These are phyloP conservation scores for Mylabris sibirica DNA, from an alignment of 2,888 invertebrate species.

Conservation along the genomic window DNA sequence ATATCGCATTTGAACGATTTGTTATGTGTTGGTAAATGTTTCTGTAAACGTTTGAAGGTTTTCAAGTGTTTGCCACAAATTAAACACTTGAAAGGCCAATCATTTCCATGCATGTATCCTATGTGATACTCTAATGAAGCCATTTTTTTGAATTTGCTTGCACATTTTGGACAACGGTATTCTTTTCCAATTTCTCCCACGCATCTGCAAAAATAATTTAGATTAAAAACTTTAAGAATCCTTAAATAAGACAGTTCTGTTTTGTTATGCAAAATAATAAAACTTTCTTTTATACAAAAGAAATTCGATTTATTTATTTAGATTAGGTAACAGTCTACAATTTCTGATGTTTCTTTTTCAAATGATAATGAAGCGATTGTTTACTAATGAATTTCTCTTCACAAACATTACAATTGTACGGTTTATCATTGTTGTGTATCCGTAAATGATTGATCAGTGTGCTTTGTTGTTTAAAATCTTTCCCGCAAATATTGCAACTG, in stretches of 20 bases:
- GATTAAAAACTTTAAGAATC: too few relatives aligned
- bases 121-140: not conserved
- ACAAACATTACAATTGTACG: constrained; percentile 8
- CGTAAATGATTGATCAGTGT: constrained; percentile 59
- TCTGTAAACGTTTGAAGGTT: not conserved
- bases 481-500: constrained; percentile 58
- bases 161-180: not conserved
- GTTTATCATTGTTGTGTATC: constrained; percentile 19
- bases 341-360: not conserved
- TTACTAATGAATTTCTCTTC: not conserved
- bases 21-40: not conserved
- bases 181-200: too few relatives aligned
- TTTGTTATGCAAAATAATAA: too few relatives aligned
- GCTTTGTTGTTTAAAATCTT: constrained; percentile 63
- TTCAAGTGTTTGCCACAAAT: not conserved
- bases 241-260: too few relatives aligned
- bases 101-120: not conserved
- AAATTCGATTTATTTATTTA: not conserved
- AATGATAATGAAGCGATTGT: not conserved
- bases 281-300: not conserved
- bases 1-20: constrained; percentile 3
- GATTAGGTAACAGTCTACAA: not conserved
- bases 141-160: not conserved
- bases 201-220: too few relatives aligned
- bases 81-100: not conserved